Conservation (phyloP, 2,113 vertebrate species). For the Genyomyrus donnyi region DNA sequence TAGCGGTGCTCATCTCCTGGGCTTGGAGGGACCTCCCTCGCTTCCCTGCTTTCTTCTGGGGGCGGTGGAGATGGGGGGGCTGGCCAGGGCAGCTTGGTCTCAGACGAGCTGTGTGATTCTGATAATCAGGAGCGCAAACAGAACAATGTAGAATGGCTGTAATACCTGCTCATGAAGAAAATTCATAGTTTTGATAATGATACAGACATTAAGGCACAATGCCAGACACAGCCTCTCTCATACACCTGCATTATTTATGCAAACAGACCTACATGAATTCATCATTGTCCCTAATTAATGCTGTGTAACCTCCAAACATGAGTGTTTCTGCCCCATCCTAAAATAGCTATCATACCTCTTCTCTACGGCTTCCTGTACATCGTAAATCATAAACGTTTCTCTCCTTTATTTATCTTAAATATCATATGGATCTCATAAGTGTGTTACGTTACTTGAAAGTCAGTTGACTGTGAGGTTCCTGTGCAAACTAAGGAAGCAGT, state of each 20-base stretch:
- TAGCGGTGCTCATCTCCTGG: neutral
- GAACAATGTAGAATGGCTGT: neutral
- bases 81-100: neutral
- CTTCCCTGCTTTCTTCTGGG: neutral
- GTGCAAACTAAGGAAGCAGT: neutral
- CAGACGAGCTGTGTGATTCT: neutral
- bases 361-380: neutral
- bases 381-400: neutral
- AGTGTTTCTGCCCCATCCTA: neutral
- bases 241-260: neutral
- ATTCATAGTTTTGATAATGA: neutral
- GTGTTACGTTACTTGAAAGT: neutral
- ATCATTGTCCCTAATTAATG: neutral
- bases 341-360: neutral
- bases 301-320: neutral
- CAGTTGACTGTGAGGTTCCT: neutral
- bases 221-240: neutral
- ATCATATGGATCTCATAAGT: neutral
- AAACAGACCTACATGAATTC: neutral
- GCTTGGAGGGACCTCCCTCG: neutral
- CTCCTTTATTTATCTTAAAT: neutral
- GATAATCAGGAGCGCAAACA: neutral
- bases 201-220: neutral
- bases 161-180: neutral
- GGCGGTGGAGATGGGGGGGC: neutral